phyloP scores from a whole-genome alignment of 2,113 vertebrate genomes.

The Ptilorrhoa leucosticta region DNA sequence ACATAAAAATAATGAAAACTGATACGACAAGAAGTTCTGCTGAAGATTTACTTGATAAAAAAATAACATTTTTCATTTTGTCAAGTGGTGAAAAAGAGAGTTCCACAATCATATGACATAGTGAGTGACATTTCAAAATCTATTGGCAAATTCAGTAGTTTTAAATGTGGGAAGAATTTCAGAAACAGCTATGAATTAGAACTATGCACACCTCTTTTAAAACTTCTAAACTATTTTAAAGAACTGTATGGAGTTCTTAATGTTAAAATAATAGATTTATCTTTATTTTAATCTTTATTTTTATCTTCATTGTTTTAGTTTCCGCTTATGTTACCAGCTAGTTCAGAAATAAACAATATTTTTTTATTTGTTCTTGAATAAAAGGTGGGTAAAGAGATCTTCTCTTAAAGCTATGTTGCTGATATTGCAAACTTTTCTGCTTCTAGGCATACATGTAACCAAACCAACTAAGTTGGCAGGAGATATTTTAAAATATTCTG shows the following conservation, averaged over 20 bases:
- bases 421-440: not conserved
- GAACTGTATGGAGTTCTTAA: not conserved
- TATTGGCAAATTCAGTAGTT: not conserved
- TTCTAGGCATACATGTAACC: rapidly evolving
- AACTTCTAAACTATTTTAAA: not conserved
- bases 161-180: not conserved
- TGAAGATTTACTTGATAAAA: not conserved
- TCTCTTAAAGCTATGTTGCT: not conserved
- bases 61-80: not conserved
- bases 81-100: not conserved
- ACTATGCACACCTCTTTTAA: not conserved
- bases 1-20: not conserved
- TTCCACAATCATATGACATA: not conserved
- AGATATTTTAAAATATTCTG: not conserved
- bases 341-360: not conserved
- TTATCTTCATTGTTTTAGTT: not conserved
- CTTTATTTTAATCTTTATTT: not conserved
- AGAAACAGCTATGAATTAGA: not conserved
- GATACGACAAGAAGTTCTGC: not conserved
- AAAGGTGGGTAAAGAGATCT: not conserved
- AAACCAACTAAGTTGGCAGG: not conserved
- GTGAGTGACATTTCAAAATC: not conserved
- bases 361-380: not conserved
- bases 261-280: not conserved
- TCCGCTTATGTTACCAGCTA: not conserved